phyloP scores from a whole-genome alignment of 2,797 vertebrate species.

The Ibycter americanus region DNA sequence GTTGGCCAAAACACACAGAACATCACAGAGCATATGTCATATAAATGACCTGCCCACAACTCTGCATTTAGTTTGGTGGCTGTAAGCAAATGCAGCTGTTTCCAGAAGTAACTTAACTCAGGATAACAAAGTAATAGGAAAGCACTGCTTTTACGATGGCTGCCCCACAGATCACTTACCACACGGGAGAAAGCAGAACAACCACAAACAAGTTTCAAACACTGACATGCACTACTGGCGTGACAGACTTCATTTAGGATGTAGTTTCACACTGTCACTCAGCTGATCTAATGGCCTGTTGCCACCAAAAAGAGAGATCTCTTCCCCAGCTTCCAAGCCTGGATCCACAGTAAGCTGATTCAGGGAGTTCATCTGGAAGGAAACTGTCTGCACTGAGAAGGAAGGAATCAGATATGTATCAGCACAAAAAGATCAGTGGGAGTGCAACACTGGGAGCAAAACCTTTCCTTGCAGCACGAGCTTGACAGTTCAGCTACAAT shows the following conservation, averaged over 20 bases:
- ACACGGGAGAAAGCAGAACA: neutral
- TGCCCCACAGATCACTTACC: neutral
- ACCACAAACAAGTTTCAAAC: neutral
- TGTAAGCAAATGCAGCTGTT: neutral
- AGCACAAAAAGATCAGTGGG: neutral
- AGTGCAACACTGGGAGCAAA: neutral
- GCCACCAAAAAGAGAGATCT: neutral
- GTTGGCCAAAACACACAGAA: neutral
- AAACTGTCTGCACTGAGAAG: neutral
- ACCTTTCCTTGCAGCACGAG: neutral
- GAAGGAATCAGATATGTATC: neutral
- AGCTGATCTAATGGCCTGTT: neutral
- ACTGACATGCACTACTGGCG: fast-evolving
- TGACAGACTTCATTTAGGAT: fast-evolving
- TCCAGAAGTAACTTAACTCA: neutral
- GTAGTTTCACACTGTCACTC: neutral
- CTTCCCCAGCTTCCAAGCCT: neutral
- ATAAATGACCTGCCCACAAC: neutral
- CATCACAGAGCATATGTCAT: neutral
- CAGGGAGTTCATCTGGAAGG: neutral
- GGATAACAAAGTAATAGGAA: neutral
- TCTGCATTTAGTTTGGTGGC: neutral
- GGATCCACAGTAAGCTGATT: neutral
- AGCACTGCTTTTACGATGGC: fast-evolving
- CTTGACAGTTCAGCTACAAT: neutral